Percentiles rank a stretch among this genome's conserved stretches.
Conservation (phyloP, 23 tunicate species). For the Pegea sp. region DNA sequence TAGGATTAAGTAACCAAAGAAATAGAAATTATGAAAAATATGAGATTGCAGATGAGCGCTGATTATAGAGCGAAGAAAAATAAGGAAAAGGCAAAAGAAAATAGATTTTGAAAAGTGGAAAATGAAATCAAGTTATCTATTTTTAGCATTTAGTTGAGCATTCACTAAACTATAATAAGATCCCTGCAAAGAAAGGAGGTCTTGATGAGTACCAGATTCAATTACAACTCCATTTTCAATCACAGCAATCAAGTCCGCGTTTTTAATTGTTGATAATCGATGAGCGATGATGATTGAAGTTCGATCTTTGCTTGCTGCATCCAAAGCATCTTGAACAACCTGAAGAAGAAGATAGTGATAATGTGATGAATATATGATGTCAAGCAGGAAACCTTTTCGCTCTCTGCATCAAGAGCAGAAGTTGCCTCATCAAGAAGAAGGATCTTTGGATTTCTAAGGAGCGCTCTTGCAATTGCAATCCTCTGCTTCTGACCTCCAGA, state of each 20-base stretch:
- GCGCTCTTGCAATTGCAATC: conserved; percentile 85
- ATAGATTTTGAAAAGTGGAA: too few relatives aligned
- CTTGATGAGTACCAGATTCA: conserved; percentile 66
- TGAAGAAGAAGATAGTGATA: neutral
- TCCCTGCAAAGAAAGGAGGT: conserved; percentile 52
- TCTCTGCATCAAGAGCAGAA: conserved; percentile 85
- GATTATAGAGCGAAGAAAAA: too few relatives aligned
- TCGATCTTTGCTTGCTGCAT: conserved; percentile 56
- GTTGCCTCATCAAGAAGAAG: conserved; percentile 86
- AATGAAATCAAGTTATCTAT: too few relatives aligned
- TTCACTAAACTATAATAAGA: conserved; percentile 74
- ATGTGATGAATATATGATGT: neutral
- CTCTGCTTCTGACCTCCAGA: conserved; percentile 96
- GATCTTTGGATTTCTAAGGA: conserved; percentile 73
- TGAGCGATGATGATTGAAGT: conserved; percentile 92
- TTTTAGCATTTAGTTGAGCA: conserved; percentile 42
- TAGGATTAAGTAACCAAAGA: too few relatives aligned
- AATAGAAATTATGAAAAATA: too few relatives aligned
- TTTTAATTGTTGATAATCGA: conserved; percentile 75
- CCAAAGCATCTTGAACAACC: conserved; percentile 90
- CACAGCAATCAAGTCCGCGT: conserved; percentile 86
- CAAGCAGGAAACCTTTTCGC: conserved; percentile 43
- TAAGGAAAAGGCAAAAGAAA: too few relatives aligned
- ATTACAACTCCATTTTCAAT: conserved; percentile 74
- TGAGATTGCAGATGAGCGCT: too few relatives aligned